A percentile compares a stretch with the other conserved stretches of the same genome.
These are phyloP conservation scores for Solen grandis DNA, from an alignment of 1,140 invertebrate genomes.

Conservation along the genomic window DNA sequence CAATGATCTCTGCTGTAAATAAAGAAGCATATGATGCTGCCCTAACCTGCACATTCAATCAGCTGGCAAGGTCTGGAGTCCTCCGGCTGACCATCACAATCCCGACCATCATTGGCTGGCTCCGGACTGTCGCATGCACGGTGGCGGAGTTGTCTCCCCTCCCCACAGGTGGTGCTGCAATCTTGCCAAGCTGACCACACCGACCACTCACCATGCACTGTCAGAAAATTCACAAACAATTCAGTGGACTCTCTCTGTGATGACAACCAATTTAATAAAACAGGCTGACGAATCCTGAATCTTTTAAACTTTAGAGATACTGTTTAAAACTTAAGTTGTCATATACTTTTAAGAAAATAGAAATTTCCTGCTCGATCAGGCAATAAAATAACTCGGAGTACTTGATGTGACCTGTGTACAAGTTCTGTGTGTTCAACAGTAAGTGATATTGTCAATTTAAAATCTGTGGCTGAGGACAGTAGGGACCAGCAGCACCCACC, in stretches of 20 bases:
- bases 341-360: too few relatives aligned
- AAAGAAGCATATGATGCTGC: neutral
- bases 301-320: too few relatives aligned
- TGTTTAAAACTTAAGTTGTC: too few relatives aligned
- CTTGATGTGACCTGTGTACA: too few relatives aligned
- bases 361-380: too few relatives aligned
- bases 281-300: too few relatives aligned
- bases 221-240: constrained; percentile 61
- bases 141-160: constrained; percentile 84
- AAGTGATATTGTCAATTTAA: too few relatives aligned
- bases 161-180: constrained; percentile 86
- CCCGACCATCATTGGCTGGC: constrained; percentile 74
- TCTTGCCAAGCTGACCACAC: constrained; percentile 85
- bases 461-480: too few relatives aligned
- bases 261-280: too few relatives aligned
- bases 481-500: constrained; percentile 76
- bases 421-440: too few relatives aligned
- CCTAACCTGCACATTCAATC: constrained; percentile 69
- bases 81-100: constrained; percentile 66
- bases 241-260: too few relatives aligned
- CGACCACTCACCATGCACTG: constrained; percentile 85
- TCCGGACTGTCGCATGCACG: constrained; percentile 85
- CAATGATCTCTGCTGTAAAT: neutral
- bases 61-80: constrained; percentile 69
- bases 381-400: too few relatives aligned